Evolutionary conservation across 1,140 invertebrate genomes (phyloP), one percentile per base, ranked within the genome.

Genomic region (Ceratosolen solmsi): DNA sequence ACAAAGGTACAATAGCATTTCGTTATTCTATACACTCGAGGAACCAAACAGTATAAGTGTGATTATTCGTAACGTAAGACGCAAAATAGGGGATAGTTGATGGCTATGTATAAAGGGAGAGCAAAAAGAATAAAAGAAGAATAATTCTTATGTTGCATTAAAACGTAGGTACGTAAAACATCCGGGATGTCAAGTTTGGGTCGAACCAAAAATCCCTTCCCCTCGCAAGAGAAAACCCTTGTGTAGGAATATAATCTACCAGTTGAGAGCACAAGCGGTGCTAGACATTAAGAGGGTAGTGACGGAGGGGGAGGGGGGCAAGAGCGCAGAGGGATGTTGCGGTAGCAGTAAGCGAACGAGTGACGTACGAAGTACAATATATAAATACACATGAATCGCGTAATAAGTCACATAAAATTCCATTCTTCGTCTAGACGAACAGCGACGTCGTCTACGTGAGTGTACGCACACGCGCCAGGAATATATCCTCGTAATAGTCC

Each of bases 331-430:
- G 2, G 20, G 51, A 15, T 54, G 15, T 17, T 27, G 60, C 60
- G 58, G 60, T 25, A 15, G 2, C 51, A 8, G 41, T 41, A 25
- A 22, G 2, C 75, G 22, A 77, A 56, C 71, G 71, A 68, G 63
- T 38, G 36, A 3, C 33, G 20, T 38, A 68, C 63, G 33, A n/a
- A 46, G 36, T 49, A 73, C 70, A 78, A 82, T 79, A 78, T 75
- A 77, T 82, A 82, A 82, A 77, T 82, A 77, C 65, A 58, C 51
- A 71, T 77, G 77, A 82, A 82, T 82, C 80, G 80, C 72, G 70
- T 79, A 82, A 82, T 82, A 82, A 82, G 81, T 79, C 81, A 78
- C 68, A 58, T 41, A 25, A 78, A 70, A 82, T 73, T 56, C 70
- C 75, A 73, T 82, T 72, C 36, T 46, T 65, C 36, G 15, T 27